phyloP scores from a whole-genome alignment of 2,797 vertebrate species.

The Urosaurus nigricauda region DNA sequence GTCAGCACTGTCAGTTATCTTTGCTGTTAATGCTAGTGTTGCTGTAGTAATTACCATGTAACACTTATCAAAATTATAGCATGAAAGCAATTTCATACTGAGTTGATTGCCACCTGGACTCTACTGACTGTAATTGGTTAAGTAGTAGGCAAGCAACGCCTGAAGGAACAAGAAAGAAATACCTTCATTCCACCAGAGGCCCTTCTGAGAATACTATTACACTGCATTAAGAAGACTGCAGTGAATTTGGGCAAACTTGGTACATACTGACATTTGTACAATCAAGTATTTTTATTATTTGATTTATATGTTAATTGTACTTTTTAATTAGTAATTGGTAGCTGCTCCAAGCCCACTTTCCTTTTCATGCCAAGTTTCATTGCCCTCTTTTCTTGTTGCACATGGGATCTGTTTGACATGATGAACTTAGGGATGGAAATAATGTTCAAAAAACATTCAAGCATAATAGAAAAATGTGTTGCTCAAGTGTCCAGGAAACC shows the following conservation, averaged over 20 bases:
- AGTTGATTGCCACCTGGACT: constrained; percentile 67
- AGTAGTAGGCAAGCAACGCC: constrained; percentile 49
- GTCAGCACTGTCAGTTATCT: constrained; percentile 58
- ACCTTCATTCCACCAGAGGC: constrained; percentile 33
- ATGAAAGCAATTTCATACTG: constrained; percentile 66
- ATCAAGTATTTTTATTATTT: too few species aligned
- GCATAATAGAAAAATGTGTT: too few species aligned
- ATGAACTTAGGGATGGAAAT: too few species aligned
- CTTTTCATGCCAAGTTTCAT: too few species aligned
- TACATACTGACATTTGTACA: neutral
- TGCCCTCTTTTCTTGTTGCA: too few species aligned
- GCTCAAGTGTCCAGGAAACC: too few species aligned
- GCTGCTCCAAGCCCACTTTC: too few species aligned
- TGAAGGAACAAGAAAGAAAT: constrained; percentile 3
- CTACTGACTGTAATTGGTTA: constrained; percentile 47
- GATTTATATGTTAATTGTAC: too few species aligned
- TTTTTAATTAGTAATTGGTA: too few species aligned
- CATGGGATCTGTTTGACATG: too few species aligned
- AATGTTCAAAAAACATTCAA: too few species aligned
- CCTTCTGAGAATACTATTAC: neutral
- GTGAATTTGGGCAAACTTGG: neutral
- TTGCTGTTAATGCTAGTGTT: constrained; percentile 61
- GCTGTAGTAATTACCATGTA: constrained; percentile 61
- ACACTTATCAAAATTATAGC: constrained; percentile 67
- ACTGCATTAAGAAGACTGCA: constrained; percentile 19